Conservation (phyloP, 2,888 invertebrate genomes). For the Drosophila phalerata region DNA sequence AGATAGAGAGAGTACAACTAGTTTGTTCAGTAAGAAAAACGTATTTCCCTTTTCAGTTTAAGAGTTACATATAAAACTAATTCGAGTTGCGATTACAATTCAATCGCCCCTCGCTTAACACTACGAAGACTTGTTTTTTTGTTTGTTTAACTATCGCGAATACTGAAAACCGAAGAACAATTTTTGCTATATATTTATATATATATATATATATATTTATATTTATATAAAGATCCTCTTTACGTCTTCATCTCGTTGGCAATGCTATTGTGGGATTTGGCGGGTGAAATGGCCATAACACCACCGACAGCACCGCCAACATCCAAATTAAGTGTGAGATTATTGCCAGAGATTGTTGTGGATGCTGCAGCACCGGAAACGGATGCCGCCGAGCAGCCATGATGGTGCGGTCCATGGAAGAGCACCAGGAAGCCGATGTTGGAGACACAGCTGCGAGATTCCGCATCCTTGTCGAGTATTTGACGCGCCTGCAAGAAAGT, state of each 20-base stretch:
- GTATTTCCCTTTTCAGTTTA: conserved; percentile 10
- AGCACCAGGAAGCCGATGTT: conserved; percentile 84
- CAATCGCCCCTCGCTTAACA: conserved; percentile 39
- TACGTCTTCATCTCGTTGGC: conserved; percentile 72
- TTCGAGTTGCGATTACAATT: conserved; percentile 36
- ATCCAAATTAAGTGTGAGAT: conserved; percentile 73
- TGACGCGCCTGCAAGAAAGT: conserved; percentile 80
- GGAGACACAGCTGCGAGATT: conserved; percentile 83
- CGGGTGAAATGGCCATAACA: conserved; percentile 76
- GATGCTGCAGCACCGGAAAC: conserved; percentile 21
- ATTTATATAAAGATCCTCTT: conserved; percentile 24
- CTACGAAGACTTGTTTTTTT: conserved; percentile 61
- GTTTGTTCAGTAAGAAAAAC: conserved; percentile 75
- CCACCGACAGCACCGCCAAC: conserved; percentile 49
- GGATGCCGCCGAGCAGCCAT: conserved; percentile 58
- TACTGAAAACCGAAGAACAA: conserved; percentile 61
- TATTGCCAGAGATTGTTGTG: conserved; percentile 64
- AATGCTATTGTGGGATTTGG: conserved; percentile 81
- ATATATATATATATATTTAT: not conserved
- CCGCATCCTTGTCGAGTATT: conserved; percentile 85
- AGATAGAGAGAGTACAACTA: conserved; percentile 62
- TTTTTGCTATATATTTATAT: conserved; percentile 5
- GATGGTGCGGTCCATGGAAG: conserved; percentile 78
- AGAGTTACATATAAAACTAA: conserved; percentile 47
- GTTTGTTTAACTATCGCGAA: conserved; percentile 58